Percentiles rank a stretch among this genome's conserved stretches.
These are phyloP conservation scores for Megaptera novaeangliae DNA, from an alignment of 2,113 vertebrate genomes.

Conservation along the genomic window DNA sequence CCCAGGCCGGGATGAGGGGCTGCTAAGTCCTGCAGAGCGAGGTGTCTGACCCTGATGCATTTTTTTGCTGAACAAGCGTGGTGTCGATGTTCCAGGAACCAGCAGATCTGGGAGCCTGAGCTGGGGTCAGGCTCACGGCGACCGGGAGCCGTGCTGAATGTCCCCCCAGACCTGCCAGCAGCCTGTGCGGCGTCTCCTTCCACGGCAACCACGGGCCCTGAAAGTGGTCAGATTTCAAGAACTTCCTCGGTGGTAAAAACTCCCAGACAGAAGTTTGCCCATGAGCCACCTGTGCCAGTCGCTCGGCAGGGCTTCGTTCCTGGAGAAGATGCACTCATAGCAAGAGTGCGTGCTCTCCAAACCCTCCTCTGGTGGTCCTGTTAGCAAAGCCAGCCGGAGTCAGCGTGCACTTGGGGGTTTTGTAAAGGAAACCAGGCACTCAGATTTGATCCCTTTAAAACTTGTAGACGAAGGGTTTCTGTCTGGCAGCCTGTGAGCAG, in stretches of 20 bases:
- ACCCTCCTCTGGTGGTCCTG: too few relatives aligned
- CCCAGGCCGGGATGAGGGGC: rapidly evolving
- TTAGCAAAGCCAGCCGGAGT: too few relatives aligned
- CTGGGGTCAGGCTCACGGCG: too few relatives aligned
- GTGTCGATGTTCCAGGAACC: neutral
- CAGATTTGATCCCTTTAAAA: neutral
- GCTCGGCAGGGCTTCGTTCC: rapidly evolving
- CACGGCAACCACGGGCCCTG: rapidly evolving
- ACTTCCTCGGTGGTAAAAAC: neutral
- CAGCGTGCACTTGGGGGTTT: neutral
- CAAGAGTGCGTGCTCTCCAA: rapidly evolving
- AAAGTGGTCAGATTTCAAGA: neutral
- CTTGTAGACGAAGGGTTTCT: neutral
- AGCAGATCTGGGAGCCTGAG: neutral
- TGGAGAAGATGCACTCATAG: rapidly evolving
- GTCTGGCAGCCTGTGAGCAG: neutral
- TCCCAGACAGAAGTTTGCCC: neutral
- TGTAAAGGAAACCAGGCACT: neutral
- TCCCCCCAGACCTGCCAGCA: neutral
- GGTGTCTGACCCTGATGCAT: neutral
- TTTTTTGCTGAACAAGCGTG: neutral
- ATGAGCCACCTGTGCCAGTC: neutral
- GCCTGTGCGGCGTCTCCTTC: rapidly evolving
- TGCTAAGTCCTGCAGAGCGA: neutral
- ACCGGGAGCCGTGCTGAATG: neutral